phyloP scores from a whole-genome alignment of 2,113 vertebrate genomes.

The Mesitornis unicolor region DNA sequence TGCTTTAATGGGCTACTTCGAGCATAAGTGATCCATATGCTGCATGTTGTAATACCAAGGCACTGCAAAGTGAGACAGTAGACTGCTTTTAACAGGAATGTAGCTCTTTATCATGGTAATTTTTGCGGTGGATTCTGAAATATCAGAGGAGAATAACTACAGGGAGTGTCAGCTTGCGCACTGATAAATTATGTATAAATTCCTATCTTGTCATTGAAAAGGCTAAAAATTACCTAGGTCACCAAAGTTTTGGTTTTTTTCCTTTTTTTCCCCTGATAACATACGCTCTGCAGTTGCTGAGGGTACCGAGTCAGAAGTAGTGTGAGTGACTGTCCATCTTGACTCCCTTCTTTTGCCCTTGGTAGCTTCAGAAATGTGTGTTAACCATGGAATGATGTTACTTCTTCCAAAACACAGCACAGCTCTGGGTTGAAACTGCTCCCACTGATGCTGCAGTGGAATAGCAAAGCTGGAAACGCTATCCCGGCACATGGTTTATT shows the following conservation, averaged over 20 bases:
- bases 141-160: not conserved
- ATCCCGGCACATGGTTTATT: not conserved
- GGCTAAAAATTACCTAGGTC: not conserved
- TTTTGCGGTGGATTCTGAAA: not conserved
- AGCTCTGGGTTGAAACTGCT: not conserved
- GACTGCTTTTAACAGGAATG: not conserved
- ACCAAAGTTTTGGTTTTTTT: not conserved
- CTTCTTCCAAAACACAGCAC: not conserved
- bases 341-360: not conserved
- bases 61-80: not conserved
- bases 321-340: not conserved
- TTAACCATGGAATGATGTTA: not conserved
- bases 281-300: not conserved
- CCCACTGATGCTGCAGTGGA: not conserved
- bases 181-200: no score
- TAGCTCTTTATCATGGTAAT: accelerated
- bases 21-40: not conserved
- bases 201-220: not conserved
- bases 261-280: not conserved
- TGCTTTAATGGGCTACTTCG: not conserved
- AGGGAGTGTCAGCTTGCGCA: no score
- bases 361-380: not conserved
- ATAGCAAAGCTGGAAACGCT: not conserved
- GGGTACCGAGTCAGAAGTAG: not conserved
- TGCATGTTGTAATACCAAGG: not conserved